Conservation (phyloP, 92 coral and sea anemone genomes). For the Zoanthus sociatus region DNA sequence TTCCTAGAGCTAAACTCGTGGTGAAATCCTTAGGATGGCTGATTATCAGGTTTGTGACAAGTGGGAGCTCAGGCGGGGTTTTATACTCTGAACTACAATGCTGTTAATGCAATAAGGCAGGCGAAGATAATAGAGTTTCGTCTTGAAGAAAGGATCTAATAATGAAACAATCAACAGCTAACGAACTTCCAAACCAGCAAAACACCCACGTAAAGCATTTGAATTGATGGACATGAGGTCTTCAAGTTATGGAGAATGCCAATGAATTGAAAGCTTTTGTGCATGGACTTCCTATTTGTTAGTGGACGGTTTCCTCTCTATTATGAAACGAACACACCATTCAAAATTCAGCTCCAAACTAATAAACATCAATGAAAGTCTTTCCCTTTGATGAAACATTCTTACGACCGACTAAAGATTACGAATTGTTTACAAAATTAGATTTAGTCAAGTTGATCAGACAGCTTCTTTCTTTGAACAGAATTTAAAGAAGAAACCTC, state of each 20-base stretch:
- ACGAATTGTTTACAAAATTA: slow-evolving; percentile 1
- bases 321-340: slow-evolving; percentile 12
- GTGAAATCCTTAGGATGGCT: not conserved
- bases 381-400: not conserved
- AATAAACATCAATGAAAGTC: slow-evolving; percentile 27
- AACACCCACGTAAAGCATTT: slow-evolving; percentile 28
- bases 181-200: slow-evolving; percentile 1
- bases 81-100: slow-evolving; percentile 2
- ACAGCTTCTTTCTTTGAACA: not conserved
- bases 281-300: slow-evolving; percentile 18
- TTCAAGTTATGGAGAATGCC: not conserved
- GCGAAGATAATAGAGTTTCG: slow-evolving; percentile 16
- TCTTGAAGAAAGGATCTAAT: slow-evolving; percentile 3
- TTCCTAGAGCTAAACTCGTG: not conserved
- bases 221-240: slow-evolving; percentile 16
- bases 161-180: slow-evolving; percentile 29
- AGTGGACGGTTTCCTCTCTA: not conserved
- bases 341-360: slow-evolving; percentile 24
- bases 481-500: not conserved
- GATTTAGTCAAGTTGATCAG: not conserved
- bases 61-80: not conserved
- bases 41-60: slow-evolving; percentile 3
- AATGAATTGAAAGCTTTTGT: slow-evolving; percentile 32
- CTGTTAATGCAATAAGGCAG: slow-evolving; percentile 21
- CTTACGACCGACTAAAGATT: slow-evolving; percentile 7